Evolutionary conservation across 2,888 invertebrate species (phyloP), one percentile per base, ranked within the genome.

Genomic region (Cheilosia vernalis): DNA sequence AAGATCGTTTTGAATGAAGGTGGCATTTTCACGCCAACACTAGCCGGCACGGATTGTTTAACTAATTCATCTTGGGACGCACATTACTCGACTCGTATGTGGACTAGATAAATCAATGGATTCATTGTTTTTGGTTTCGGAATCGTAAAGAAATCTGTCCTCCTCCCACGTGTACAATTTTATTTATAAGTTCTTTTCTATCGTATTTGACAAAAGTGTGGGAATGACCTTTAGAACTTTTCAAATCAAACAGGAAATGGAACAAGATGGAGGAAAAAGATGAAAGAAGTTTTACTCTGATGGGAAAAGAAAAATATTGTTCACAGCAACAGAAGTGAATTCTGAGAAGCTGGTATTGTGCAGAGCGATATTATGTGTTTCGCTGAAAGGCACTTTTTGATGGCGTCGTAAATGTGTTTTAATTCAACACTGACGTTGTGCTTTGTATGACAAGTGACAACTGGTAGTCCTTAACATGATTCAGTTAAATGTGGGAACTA

Each of bases 191-290:
- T 42, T 44, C 24, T 27, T 9, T n/a, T 60, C 10, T 60, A 10
- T 15, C 19, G 30, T 27, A 13, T 44, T 19, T 42, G 44, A 44
- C 55, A 47, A 33, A 15, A 51, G 53, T 51, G 44, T 51, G 55
- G 37, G 49, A 19, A 51, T 13, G 53, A 70, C 78, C 63, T 70
- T 40, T 19, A 61, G 60, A 55, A 77, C 61, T 69, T 61, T 61
- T 44, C 44, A 77, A 21, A 63, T 70, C 58, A 67, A 58, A 67
- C 74, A 64, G 74, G 64, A 74, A 67, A 27, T 60, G 58, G 3
- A 15, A 47, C 17, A 33, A 40, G 47, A 53, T 24, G 51, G 9
- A 37, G 33, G 2, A 0, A 66, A 33, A 4, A 67, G 58, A 60
- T 66, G 44, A 76, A 49, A 76, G 66, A 9, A 66, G 47, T 24